Base-by-base conservation (phyloP, 2,797 vertebrate genomes). In the Spondyliosoma cantharus region DNA sequence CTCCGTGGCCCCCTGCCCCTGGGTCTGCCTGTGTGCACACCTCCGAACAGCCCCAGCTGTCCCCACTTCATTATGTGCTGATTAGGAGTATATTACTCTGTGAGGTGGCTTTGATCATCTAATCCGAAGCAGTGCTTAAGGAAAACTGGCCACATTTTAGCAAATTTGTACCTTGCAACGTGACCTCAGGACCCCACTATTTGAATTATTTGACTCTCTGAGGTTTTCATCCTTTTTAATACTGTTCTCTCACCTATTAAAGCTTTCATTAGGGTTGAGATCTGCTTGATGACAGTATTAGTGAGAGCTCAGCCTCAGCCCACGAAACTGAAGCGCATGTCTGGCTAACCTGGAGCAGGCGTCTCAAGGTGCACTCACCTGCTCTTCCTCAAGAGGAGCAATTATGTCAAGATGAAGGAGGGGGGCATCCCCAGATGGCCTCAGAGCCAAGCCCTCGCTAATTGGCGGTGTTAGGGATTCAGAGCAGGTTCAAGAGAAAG, bases 331-430 rank as follows among this genome's bases (percentile, higher is more conserved):
- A 92, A 76, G 87, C 89, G 80, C 85, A 70, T 88, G 90, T 93
- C 89, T 85, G 72, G 77, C 90, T 91, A 92, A 93, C 92, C 65
- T 86, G 83, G 78, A 87, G 74, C 82, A 63, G 61, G 73, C 83
- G 78, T 94, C 95, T 96, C 82, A 54, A 88, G 93, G 92, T 94
- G 80, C 24, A 77, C 61, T 91, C 88, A 91, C 87, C 92, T 94
- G 76, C 76, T 75, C 87, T 71, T 92, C 94, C 97, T 95, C 96
- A 79, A 54, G 95, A 95, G 97, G 93, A 80, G 84, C 93, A 96
- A 96, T 98, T 97, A 97, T 93, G 88, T 87, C 84, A 86, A 88
- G 80, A 87, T 88, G 84, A 91, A 86, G 71, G 66, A 53, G 9
- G 71, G 59, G 74, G 90, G 83, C 73, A 70, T 93, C 80, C 94